Base-by-base conservation (phyloP, 23 tunicate species). In the Diplosoma virens region DNA sequence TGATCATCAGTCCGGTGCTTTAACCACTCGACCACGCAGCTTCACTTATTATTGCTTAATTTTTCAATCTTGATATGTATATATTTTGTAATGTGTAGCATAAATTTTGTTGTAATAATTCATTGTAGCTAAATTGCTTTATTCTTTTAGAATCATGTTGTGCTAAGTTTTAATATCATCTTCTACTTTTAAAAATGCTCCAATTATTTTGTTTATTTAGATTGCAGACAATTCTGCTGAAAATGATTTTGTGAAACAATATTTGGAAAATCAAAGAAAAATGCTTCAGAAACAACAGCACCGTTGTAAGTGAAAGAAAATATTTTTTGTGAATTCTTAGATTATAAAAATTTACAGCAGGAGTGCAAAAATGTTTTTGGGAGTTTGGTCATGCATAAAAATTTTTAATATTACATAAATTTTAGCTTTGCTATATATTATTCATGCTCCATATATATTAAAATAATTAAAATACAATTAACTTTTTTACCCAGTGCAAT, bases 241-340 rank as follows among this genome's bases (percentile, higher is more conserved):
- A n/a, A 82, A 82, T 82, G 87, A 82, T 30, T 82, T 82, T 33
- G 77, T 82, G 14, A 82, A 82, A 52, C 87, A 82, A 33, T 82
- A 82, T 47, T 58, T 82, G 81, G 87, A 82, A 75, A 82, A 82
- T 63, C 87, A 82, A 74, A 75, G 87, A 74, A 82, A 82, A 50
- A 21, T 82, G 63, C 60, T 82, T 33, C 87, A 74, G 34, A 82
- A 65, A 6, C 73, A 69, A 34, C 84, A 63, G 17, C 70, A 59
- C 37, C 47, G 59, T 5, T 78, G 60, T 78, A 35, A 54, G 60
- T 61, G 9, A 58, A 0, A 25, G 30, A 30, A 75, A n/a, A n/a
- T n/a, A n/a, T n/a, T n/a, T n/a, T n/a, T n/a, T 45, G 52, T 16
- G 16, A 45, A 45, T 45, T 45, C 16, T 11, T 45, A 45, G 52